Evolutionary conservation across 2,113 vertebrate species (phyloP).

Genomic region (Tringa solitaria): DNA sequence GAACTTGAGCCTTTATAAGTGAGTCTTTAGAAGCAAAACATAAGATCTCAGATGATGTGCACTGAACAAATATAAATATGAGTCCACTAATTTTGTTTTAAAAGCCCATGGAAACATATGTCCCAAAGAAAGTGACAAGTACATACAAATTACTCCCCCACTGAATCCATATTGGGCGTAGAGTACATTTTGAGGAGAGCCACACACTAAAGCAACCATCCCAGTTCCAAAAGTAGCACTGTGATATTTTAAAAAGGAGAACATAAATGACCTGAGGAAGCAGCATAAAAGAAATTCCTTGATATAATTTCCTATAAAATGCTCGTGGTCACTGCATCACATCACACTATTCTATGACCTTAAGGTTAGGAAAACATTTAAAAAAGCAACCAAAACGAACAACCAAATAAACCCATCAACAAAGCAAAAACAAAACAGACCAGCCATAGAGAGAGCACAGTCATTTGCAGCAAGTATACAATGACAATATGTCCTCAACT

Average conservation of each 20-base stretch:
- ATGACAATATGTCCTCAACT: not conserved
- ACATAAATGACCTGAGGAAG: not conserved
- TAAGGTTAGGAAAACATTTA: not conserved
- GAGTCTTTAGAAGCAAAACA: not conserved
- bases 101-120: not conserved
- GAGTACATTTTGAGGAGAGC: not conserved
- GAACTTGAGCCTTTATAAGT: not conserved
- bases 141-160: not conserved
- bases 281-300: not conserved
- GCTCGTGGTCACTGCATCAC: not conserved
- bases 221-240: not conserved
- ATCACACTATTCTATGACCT: not conserved
- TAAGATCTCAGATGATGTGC: not conserved
- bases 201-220: conserved; percentile 19
- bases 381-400: too few species aligned
- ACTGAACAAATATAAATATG: not conserved
- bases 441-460: not conserved
- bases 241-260: not conserved
- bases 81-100: not conserved
- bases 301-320: not conserved
- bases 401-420: not conserved
- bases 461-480: not conserved
- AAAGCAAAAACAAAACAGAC: not conserved
- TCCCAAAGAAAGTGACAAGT: not conserved
- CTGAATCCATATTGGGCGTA: not conserved